Conservation (phyloP, 92 coral and sea anemone genomes). For the Paramuricea clavata region DNA sequence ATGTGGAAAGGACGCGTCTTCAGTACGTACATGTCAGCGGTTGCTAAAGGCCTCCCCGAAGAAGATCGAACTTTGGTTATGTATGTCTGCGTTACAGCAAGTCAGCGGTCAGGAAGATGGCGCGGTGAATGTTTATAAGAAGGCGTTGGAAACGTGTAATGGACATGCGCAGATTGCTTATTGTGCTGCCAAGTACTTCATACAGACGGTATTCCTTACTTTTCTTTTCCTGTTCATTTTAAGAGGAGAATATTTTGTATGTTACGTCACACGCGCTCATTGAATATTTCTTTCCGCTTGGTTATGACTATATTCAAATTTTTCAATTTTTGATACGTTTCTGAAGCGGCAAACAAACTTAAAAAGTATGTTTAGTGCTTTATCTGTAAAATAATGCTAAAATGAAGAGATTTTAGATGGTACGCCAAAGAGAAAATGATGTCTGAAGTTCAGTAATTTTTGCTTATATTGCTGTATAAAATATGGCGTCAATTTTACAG, state of each 20-base stretch:
- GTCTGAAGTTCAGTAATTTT: too few relatives aligned
- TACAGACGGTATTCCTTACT: constrained; percentile 75
- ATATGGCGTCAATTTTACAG: too few relatives aligned
- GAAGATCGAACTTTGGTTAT: constrained; percentile 82
- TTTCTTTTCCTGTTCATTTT: not conserved
- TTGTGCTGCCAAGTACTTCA: constrained; percentile 78
- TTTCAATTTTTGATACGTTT: too few relatives aligned
- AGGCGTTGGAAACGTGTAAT: constrained; percentile 74
- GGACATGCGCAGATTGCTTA: constrained; percentile 81
- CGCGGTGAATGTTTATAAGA: constrained; percentile 67
- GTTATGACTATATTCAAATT: too few relatives aligned
- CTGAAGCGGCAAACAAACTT: too few relatives aligned
- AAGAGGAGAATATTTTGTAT: not conserved
- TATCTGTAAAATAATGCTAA: too few relatives aligned
- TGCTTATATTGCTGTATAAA: too few relatives aligned
- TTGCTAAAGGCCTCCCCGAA: constrained; percentile 76
- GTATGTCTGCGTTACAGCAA: constrained; percentile 84
- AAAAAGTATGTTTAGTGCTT: too few relatives aligned
- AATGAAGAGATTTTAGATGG: too few relatives aligned
- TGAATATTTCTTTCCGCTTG: too few relatives aligned
- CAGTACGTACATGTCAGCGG: constrained; percentile 89
- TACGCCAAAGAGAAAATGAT: too few relatives aligned
- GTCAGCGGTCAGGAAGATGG: constrained; percentile 50
- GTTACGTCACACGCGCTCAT: too few relatives aligned
- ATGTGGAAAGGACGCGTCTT: constrained; percentile 77